phyloP scores from a whole-genome alignment of 2,888 invertebrate species.

The Ramazzottius varieornatus region DNA sequence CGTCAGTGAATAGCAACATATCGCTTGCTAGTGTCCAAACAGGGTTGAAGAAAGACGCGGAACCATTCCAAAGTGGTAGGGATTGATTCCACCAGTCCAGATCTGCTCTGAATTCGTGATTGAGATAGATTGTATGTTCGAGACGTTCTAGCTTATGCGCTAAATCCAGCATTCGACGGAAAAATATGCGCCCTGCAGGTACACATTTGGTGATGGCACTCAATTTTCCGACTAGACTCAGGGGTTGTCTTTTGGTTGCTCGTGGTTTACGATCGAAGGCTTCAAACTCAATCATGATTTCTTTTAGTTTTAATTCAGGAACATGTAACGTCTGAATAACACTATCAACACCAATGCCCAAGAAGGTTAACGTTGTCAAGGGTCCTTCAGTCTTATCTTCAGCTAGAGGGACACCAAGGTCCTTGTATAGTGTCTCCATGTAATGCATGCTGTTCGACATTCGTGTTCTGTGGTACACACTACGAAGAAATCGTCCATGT shows the following conservation, averaged over 20 bases:
- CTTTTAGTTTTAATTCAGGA: neutral
- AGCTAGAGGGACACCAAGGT: neutral
- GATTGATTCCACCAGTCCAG: neutral
- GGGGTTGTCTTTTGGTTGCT: neutral
- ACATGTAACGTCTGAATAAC: neutral
- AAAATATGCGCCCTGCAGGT: slow-evolving; percentile 3
- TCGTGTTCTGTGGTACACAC: neutral
- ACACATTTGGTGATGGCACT: neutral
- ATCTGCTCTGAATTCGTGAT: neutral
- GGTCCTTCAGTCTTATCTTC: neutral
- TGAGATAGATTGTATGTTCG: neutral
- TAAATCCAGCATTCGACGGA: neutral
- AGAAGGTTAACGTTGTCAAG: neutral
- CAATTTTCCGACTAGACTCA: slow-evolving; percentile 1
- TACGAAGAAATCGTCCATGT: slow-evolving; percentile 1
- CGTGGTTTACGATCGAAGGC: neutral
- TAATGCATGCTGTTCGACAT: no score
- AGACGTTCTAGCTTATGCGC: neutral
- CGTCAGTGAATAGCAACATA: neutral
- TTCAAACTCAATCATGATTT: neutral
- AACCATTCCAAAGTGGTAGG: slow-evolving; percentile 5
- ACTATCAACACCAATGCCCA: neutral
- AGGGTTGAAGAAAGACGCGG: neutral
- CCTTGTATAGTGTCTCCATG: neutral
- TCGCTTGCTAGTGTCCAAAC: neutral